These are phyloP conservation scores for Eupithecia abbreviata DNA, from an alignment of 2,888 invertebrate genomes.

Conservation along the genomic window DNA sequence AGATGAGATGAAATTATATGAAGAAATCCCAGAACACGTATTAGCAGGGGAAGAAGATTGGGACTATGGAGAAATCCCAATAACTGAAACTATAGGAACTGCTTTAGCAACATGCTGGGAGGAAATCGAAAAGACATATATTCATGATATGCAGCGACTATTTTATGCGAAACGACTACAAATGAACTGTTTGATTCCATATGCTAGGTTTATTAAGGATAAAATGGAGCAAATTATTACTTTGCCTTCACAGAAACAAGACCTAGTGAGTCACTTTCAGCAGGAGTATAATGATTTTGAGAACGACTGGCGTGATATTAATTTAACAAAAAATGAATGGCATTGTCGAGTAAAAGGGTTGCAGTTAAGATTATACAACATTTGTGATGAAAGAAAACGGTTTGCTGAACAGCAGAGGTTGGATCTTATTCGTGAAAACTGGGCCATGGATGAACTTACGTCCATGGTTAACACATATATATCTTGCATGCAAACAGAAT, in stretches of 20 bases:
- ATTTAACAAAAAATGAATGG: conserved; percentile 85
- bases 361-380: conserved; percentile 78
- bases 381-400: conserved; percentile 83
- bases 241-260: conserved; percentile 84
- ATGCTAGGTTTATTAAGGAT: conserved; percentile 79
- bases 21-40: conserved; percentile 45
- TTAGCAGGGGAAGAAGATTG: conserved; percentile 77
- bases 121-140: conserved; percentile 75
- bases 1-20: conserved; percentile 36
- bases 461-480: conserved; percentile 82
- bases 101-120: conserved; percentile 81
- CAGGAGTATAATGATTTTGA: conserved; percentile 84
- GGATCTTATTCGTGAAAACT: conserved; percentile 81
- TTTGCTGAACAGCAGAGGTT: conserved; percentile 81
- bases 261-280: conserved; percentile 83
- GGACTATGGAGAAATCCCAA: conserved; percentile 74
- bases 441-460: conserved; percentile 82
- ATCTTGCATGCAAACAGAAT: conserved; percentile 84
- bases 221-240: conserved; percentile 82
- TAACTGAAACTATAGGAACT: conserved; percentile 63
- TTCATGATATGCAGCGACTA: conserved; percentile 81
- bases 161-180: conserved; percentile 84
- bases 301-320: conserved; percentile 82
- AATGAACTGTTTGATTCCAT: conserved; percentile 82
- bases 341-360: conserved; percentile 83